Conservation (phyloP, 2,797 vertebrate genomes). For the Gymnoscopelus microlampas region DNA sequence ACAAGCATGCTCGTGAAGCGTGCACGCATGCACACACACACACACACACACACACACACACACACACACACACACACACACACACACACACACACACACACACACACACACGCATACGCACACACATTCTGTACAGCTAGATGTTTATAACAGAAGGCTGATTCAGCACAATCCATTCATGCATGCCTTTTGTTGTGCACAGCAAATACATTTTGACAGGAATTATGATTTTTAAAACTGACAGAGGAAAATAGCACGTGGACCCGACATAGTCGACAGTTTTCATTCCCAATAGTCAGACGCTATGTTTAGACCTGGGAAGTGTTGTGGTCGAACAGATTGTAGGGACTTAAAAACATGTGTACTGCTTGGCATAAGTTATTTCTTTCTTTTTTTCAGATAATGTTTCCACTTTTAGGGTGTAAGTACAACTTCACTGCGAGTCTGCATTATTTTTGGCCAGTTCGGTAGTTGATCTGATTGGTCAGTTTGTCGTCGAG, state of each 20-base stretch:
- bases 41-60: conserved; percentile 26
- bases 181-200: conserved; percentile 9
- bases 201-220: conserved; percentile 43
- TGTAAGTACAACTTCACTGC: neutral
- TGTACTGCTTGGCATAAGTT: conserved; percentile 7
- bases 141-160: conserved; percentile 29
- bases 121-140: neutral
- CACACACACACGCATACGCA: conserved; percentile 40
- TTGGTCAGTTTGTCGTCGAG: no score
- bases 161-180: conserved; percentile 37
- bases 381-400: neutral
- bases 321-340: conserved; percentile 20
- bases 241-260: conserved; percentile 39
- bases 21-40: conserved; percentile 14
- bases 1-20: conserved; percentile 46
- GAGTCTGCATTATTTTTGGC: neutral
- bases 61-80: conserved; percentile 7
- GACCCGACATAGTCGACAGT: conserved; percentile 26
- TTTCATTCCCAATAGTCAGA: conserved; percentile 24
- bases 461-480: no score
- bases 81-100: conserved; percentile 5
- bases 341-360: conserved; percentile 12
- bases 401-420: neutral
- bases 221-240: conserved; percentile 42
- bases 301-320: conserved; percentile 15